Evolutionary conservation across 2,797 vertebrate genomes (phyloP).

Genomic region (Arctocebus calabarensis): DNA sequence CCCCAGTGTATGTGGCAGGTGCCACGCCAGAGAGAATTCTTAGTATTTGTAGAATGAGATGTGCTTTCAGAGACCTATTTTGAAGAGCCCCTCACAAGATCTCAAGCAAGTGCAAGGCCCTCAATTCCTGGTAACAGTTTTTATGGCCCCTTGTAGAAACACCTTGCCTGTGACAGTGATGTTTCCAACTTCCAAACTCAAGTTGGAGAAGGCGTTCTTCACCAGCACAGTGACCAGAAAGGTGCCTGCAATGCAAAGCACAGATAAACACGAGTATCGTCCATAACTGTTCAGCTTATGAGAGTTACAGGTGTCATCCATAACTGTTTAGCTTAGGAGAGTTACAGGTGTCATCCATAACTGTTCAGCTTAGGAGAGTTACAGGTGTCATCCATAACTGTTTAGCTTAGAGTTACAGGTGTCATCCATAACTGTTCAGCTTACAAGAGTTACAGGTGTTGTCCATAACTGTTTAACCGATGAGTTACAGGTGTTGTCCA

Average conservation of each 20-base stretch:
- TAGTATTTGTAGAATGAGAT: background rate
- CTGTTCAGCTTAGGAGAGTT: no score
- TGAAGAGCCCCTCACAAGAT: background rate
- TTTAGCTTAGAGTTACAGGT: no score
- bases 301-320: fast-evolving
- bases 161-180: slow-evolving; percentile 88
- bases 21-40: background rate
- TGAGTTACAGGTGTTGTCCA: no score
- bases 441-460: fast-evolving
- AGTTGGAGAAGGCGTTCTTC: slow-evolving; percentile 89
- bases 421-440: background rate
- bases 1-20: no score
- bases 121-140: background rate
- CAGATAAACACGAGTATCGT: fast-evolving
- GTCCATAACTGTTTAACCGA: background rate
- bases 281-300: no score
- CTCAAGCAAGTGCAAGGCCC: background rate
- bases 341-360: no score
- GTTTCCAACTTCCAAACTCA: slow-evolving; percentile 89
- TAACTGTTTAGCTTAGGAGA: no score
- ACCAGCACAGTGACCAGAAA: slow-evolving; percentile 90
- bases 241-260: slow-evolving; percentile 87
- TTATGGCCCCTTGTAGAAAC: slow-evolving; percentile 77
- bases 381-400: background rate
- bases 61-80: background rate